A percentile compares a stretch with the other conserved stretches of the same genome.
Conservation (phyloP, 1,140 invertebrate species). For the Oppia nitens region DNA sequence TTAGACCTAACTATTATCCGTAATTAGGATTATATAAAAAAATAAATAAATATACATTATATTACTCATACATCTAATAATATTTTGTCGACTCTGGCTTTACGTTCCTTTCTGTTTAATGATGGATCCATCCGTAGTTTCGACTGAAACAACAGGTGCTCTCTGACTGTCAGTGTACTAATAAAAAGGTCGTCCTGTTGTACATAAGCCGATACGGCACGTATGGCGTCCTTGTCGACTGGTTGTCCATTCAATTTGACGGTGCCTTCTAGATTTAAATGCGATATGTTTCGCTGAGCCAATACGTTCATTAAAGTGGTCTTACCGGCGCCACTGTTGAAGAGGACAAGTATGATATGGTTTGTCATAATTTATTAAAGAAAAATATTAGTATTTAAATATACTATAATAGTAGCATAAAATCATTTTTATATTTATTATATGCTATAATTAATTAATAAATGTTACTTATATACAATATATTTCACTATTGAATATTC, state of each 20-base stretch:
- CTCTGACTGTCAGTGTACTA: slow-evolving; percentile 67
- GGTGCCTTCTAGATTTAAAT: slow-evolving; percentile 52
- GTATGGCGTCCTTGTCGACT: slow-evolving; percentile 25
- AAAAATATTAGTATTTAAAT: too few relatives aligned
- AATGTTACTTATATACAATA: neutral
- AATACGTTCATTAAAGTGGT: slow-evolving; percentile 80
- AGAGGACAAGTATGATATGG: too few relatives aligned
- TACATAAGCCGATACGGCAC: slow-evolving; percentile 64
- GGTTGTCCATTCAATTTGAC: slow-evolving; percentile 47
- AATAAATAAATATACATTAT: too few relatives aligned
- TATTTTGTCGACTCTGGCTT: slow-evolving; percentile 70
- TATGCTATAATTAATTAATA: too few relatives aligned
- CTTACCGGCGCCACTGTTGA: slow-evolving; percentile 67
- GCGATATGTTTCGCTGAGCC: slow-evolving; percentile 53
- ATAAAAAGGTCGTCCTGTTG: slow-evolving; percentile 91
- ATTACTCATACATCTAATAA: slow-evolving; percentile 59
- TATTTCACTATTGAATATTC: neutral
- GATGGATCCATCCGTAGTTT: too few relatives aligned
- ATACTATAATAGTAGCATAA: too few relatives aligned
- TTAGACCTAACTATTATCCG: slow-evolving; percentile 58
- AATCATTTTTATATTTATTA: too few relatives aligned
- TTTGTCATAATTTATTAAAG: too few relatives aligned
- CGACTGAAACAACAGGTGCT: slow-evolving; percentile 81
- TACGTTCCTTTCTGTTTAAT: slow-evolving; percentile 55
- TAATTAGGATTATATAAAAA: too few relatives aligned